Conservation (phyloP, 2,113 vertebrate species). For the Aix galericulata region DNA sequence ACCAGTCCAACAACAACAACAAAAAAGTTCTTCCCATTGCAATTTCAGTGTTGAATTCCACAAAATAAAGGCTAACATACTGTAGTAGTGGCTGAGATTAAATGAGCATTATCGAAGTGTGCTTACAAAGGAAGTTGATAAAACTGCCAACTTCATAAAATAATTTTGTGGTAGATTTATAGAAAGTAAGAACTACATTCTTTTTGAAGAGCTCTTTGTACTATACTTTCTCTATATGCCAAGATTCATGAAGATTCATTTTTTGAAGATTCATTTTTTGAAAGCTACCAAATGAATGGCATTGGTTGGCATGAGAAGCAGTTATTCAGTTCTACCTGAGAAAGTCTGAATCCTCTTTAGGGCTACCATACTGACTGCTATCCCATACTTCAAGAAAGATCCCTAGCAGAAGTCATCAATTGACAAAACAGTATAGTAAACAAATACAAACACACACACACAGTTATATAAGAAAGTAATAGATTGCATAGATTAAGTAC, state of each 20-base stretch:
- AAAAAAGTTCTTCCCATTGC: neutral
- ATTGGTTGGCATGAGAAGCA: neutral
- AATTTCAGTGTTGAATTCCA: neutral
- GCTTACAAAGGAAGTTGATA: neutral
- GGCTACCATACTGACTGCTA: neutral
- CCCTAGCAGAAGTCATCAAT: neutral
- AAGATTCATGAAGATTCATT: no score
- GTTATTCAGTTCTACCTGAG: neutral
- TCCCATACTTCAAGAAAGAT: neutral
- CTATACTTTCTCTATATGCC: neutral
- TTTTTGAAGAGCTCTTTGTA: neutral
- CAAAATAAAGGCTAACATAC: neutral
- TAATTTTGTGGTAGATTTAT: neutral
- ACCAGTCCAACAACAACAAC: neutral
- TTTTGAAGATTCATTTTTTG: neutral
- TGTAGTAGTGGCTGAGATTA: neutral
- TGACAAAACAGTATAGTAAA: neutral
- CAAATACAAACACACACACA: neutral
- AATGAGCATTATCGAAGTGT: neutral
- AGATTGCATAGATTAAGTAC: neutral
- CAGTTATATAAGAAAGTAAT: neutral
- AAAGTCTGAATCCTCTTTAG: neutral
- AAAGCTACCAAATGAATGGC: neutral
- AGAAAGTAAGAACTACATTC: rapidly evolving
- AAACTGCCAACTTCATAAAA: neutral